Conservation (phyloP, 2,797 vertebrate genomes). For the Alosa sapidissima region DNA sequence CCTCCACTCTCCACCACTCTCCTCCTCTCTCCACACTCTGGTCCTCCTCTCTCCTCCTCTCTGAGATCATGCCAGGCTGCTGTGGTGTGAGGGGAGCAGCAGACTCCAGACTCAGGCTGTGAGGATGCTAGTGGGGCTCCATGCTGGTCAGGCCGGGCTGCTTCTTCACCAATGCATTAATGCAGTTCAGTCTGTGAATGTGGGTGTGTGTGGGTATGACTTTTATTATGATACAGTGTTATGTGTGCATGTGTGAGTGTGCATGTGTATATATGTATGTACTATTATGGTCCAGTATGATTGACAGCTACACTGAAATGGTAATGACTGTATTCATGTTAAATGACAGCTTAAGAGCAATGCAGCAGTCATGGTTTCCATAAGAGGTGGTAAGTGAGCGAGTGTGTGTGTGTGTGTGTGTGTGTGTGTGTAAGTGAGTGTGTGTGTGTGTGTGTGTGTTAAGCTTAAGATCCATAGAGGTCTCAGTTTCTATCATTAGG, state of each 20-base stretch:
- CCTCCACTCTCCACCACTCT: no score
- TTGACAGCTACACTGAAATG: background rate
- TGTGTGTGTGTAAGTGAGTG: background rate
- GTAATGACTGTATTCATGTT: background rate
- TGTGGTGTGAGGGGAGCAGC: no score
- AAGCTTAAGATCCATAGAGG: background rate
- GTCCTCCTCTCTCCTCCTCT: no score
- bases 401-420: background rate
- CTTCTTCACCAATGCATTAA: no score
- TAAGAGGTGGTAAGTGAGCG: background rate
- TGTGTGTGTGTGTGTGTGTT: background rate
- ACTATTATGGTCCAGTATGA: background rate
- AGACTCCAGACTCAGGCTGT: no score
- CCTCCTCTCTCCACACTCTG: no score
- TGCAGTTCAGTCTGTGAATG: no score
- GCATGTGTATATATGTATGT: background rate
- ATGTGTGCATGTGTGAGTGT: background rate
- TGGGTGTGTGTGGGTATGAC: background rate
- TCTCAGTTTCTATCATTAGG: background rate
- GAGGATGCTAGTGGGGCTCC: no score
- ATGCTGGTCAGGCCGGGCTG: no score
- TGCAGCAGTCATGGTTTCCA: background rate
- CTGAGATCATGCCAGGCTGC: no score
- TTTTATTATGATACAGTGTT: no score
- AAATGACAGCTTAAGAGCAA: background rate